Percentiles rank a stretch among this genome's conserved stretches.
Evolutionary conservation across 2,888 invertebrate genomes (phyloP).

Genomic region (Xestia sexstrigata): DNA sequence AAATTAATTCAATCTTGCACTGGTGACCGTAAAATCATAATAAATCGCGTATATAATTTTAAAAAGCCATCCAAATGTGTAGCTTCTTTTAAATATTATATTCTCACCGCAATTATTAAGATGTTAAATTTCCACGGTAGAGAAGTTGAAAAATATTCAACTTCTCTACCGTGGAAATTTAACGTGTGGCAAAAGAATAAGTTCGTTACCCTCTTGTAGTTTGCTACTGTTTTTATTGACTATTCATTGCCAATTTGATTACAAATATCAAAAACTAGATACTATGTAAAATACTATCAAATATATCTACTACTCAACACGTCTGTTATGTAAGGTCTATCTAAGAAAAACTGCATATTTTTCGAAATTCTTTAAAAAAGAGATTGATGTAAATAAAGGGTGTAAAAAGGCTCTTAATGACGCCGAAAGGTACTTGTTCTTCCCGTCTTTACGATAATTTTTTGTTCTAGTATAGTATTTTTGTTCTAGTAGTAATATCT

Average conservation of each 20-base stretch:
- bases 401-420: too few species aligned
- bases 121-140: conserved; percentile 23
- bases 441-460: too few species aligned
- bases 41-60: conserved; percentile 18
- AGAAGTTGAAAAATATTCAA: background rate
- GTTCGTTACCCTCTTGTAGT: conserved; percentile 24
- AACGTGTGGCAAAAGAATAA: conserved; percentile 13
- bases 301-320: too few species aligned
- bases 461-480: too few species aligned
- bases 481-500: too few species aligned
- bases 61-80: conserved; percentile 4
- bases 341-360: too few species aligned
- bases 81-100: background rate
- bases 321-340: too few species aligned
- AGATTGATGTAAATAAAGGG: too few species aligned
- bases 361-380: too few species aligned
- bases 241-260: background rate
- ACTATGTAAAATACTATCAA: too few species aligned
- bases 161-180: too few species aligned
- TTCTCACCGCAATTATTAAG: conserved; percentile 37
- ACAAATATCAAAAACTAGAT: background rate
- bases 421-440: too few species aligned
- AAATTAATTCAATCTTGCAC: conserved; percentile 41
- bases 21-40: conserved; percentile 34
- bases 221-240: background rate